A percentile compares a stretch with the other conserved stretches of the same genome.
These are phyloP conservation scores for Papilio dardanus DNA, from an alignment of 1,140 invertebrate genomes.

Conservation along the genomic window DNA sequence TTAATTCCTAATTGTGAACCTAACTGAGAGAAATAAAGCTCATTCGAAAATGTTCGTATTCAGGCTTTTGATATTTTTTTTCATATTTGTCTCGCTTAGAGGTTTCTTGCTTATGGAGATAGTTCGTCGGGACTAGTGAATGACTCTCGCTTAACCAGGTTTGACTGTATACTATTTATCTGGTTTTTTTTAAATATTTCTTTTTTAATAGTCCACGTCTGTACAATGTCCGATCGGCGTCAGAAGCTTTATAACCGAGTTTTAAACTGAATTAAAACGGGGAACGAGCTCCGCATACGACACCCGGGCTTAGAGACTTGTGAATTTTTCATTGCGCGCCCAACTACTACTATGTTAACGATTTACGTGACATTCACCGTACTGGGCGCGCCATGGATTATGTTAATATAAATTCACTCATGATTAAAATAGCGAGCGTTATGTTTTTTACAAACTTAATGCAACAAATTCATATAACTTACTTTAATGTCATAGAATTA, in stretches of 20 bases:
- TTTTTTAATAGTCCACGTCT: slow-evolving; percentile 19
- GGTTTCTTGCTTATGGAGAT: too few relatives aligned
- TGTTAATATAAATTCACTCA: slow-evolving; percentile 31
- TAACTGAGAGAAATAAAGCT: too few relatives aligned
- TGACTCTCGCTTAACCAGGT: too few relatives aligned
- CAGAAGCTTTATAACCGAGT: slow-evolving; percentile 22
- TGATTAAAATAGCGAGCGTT: neutral
- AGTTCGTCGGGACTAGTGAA: too few relatives aligned
- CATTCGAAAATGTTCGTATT: too few relatives aligned
- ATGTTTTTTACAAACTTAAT: too few relatives aligned
- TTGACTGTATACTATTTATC: neutral
- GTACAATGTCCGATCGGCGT: slow-evolving; percentile 9
- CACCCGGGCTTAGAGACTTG: slow-evolving; percentile 19
- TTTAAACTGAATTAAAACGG: slow-evolving; percentile 34
- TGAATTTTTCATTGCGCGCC: slow-evolving; percentile 37
- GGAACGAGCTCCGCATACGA: slow-evolving; percentile 19
- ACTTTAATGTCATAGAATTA: too few relatives aligned
- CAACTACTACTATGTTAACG: slow-evolving; percentile 36
- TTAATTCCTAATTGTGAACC: too few relatives aligned
- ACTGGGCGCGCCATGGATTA: slow-evolving; percentile 4
- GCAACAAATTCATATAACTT: too few relatives aligned
- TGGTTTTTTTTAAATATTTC: neutral
- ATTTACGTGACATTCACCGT: slow-evolving; percentile 33
- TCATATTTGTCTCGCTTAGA: too few relatives aligned
- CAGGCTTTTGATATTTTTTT: too few relatives aligned